Base-by-base conservation (phyloP, 2,888 invertebrate species). In the Buathra laborator region DNA sequence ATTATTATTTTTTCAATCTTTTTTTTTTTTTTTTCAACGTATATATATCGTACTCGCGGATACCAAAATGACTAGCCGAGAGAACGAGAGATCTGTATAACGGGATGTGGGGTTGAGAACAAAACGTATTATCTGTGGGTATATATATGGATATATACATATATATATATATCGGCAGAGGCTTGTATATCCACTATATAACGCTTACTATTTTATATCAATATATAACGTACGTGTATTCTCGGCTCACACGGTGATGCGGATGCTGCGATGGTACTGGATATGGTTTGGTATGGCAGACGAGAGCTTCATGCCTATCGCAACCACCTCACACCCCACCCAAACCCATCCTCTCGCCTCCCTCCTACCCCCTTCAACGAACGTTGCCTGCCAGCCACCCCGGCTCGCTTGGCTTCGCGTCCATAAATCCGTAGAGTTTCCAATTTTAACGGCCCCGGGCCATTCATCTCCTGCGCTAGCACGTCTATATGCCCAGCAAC, bases 381-480 rank as follows among this genome's bases (percentile, higher is more conserved):
- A 46, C 64, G 64, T 76, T 77, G 67, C 71, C 80, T 67, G 68
- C 82, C 80, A 83, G 78, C 77, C 80, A 81, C 67, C 56, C 67
- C 32, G 71, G 64, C 75, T 79, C 74, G 59, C 83, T 37, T 78
- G 83, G 84, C 78, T 86, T 87, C 83, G 85, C 83, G 83, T 84
- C 84, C 87, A 89, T 89, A 88, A 90, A 89, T 90, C 87, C 88
- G 87, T 71, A 76, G 86, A 85, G 85, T 88, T 89, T 89, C 89
- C 89, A 89, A 90, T 89, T 89, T 89, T 86, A 89, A 89, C 89
- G 83, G 85, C 86, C 82, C 83, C 81, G 79, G 86, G 87, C 87
- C 88, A 88, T 90, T 89, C 89, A 88, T 89, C 88, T 88, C 81
- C 67, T 71, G 67, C 74, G 80, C 67, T 72, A 76, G 79, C 71